phyloP scores from a whole-genome alignment of 1,140 invertebrate genomes.

The Coptotermes formosanus region DNA sequence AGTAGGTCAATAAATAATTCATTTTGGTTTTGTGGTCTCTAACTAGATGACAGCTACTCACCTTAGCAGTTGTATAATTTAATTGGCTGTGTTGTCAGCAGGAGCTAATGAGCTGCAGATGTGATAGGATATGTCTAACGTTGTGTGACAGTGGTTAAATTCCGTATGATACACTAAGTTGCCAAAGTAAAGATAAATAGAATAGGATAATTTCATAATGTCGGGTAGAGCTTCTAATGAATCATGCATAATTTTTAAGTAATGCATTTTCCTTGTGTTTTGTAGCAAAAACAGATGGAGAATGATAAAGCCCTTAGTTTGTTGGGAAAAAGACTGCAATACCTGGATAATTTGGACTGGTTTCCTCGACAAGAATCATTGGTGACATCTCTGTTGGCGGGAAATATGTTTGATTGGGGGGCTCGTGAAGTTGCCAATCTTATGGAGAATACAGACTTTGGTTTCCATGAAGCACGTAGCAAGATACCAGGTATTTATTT shows the following conservation, averaged over 20 bases:
- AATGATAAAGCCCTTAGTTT: conserved; percentile 63
- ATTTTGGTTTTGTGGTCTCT: too few relatives aligned
- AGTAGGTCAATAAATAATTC: too few relatives aligned
- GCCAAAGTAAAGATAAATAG: too few relatives aligned
- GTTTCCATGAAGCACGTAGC: conserved; percentile 74
- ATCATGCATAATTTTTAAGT: conserved; percentile 29
- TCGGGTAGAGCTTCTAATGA: too few relatives aligned
- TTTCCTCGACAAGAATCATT: conserved; percentile 57
- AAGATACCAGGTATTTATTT: conserved; percentile 61
- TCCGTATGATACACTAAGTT: too few relatives aligned
- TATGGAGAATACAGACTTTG: conserved; percentile 73
- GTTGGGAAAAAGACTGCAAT: conserved; percentile 52
- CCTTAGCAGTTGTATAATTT: too few relatives aligned
- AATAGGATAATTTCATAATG: too few relatives aligned
- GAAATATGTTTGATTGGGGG: conserved; percentile 98
- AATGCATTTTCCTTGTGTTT: conserved; percentile 24
- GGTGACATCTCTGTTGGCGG: conserved; percentile 63
- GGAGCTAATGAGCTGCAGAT: too few relatives aligned
- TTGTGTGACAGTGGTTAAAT: too few relatives aligned
- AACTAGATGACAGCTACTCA: too few relatives aligned
- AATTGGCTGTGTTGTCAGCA: too few relatives aligned
- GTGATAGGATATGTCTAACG: too few relatives aligned
- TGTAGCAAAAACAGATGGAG: conserved; percentile 66
- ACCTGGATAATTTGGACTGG: conserved; percentile 55
- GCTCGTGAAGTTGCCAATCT: conserved; percentile 83